phyloP scores from a whole-genome alignment of 2,888 invertebrate species.

The Clitarchus hookeri region DNA sequence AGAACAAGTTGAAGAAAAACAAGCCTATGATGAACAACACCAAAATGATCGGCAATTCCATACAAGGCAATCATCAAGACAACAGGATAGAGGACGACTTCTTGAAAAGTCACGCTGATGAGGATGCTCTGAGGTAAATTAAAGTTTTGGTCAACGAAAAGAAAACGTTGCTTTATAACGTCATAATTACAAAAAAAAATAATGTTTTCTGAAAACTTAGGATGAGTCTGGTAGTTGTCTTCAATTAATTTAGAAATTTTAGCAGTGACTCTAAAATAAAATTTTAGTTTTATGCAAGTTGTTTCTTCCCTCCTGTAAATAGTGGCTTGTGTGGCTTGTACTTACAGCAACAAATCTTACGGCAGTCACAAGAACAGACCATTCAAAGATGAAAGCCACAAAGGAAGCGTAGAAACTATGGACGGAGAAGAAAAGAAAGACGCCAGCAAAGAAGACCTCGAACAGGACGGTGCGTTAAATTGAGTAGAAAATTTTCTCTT shows the following conservation, averaged over 20 bases:
- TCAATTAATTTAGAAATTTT: too few species aligned
- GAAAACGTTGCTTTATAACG: not conserved
- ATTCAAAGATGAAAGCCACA: constrained; percentile 89
- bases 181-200: constrained; percentile 45
- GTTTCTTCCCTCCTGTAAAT: too few species aligned
- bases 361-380: constrained; percentile 90
- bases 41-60: constrained; percentile 76
- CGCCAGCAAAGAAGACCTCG: constrained; percentile 88
- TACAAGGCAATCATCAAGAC: constrained; percentile 73
- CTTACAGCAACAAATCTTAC: constrained; percentile 81
- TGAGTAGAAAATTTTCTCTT: not conserved
- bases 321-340: not conserved
- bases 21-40: constrained; percentile 81
- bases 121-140: constrained; percentile 58
- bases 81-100: constrained; percentile 76
- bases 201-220: too few species aligned
- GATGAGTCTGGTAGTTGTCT: too few species aligned
- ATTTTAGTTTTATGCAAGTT: too few species aligned
- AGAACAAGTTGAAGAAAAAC: constrained; percentile 80
- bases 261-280: too few species aligned
- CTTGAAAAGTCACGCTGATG: constrained; percentile 66
- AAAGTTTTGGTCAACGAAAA: not conserved
- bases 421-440: constrained; percentile 85
- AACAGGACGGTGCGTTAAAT: constrained; percentile 65
- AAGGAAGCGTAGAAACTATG: constrained; percentile 83